These are phyloP conservation scores for Orius insidiosus DNA, from an alignment of 1,140 invertebrate species.

Conservation along the genomic window DNA sequence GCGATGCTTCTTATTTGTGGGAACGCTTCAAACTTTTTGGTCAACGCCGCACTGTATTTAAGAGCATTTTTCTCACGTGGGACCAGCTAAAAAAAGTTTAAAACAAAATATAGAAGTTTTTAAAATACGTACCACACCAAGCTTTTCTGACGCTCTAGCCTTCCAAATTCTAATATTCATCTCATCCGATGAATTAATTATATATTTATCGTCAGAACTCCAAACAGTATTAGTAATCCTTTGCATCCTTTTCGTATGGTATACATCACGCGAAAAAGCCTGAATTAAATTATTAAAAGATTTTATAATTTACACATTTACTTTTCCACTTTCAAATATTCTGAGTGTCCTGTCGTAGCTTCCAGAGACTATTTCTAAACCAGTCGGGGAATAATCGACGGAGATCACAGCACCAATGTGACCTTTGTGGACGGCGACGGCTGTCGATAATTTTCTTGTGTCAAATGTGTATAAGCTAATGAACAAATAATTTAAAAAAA, in stretches of 20 bases:
- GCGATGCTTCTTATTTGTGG: conserved; percentile 85
- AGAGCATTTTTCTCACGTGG: conserved; percentile 74
- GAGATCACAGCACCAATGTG: conserved; percentile 88
- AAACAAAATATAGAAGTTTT: conserved; percentile 13
- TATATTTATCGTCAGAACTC: conserved; percentile 89
- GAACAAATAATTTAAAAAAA: conserved; percentile 24
- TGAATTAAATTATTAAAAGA: conserved; percentile 19
- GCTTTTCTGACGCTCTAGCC: conserved; percentile 86
- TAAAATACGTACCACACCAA: conserved; percentile 71
- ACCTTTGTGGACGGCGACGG: conserved; percentile 81
- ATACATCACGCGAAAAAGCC: conserved; percentile 81
- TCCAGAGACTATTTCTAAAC: conserved; percentile 88
- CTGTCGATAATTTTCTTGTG: conserved; percentile 62
- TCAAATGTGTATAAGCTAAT: conserved; percentile 94
- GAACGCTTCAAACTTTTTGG: conserved; percentile 81
- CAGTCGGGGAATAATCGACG: conserved; percentile 89
- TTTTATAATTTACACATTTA: conserved; percentile 18
- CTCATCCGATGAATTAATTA: conserved; percentile 91
- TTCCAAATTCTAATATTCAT: conserved; percentile 99
- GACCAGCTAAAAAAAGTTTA: conserved; percentile 58
- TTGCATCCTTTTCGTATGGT: conserved; percentile 98
- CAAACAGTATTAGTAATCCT: conserved; percentile 75
- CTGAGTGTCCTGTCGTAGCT: conserved; percentile 93
- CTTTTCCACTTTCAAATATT: conserved; percentile 69
- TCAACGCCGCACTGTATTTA: conserved; percentile 71